These are phyloP conservation scores for Anodontia alba DNA, from an alignment of 2,888 invertebrate genomes.

Conservation along the genomic window DNA sequence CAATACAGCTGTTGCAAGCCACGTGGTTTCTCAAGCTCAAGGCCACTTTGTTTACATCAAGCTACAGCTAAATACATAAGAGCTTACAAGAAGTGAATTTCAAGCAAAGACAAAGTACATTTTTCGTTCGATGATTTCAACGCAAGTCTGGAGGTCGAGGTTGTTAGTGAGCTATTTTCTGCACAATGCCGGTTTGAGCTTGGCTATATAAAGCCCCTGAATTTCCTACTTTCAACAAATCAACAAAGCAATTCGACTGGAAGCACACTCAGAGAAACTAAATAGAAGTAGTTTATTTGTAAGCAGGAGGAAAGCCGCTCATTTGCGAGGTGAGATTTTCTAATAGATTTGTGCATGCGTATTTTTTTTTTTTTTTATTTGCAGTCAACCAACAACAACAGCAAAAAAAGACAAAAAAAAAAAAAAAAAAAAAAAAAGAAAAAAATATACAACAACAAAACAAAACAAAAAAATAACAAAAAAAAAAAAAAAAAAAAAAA, in stretches of 20 bases:
- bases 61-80: not conserved
- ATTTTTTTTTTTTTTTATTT: no score
- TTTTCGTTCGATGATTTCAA: not conserved
- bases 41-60: conserved; percentile 29
- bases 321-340: no score
- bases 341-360: no score
- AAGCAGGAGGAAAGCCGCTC: not conserved
- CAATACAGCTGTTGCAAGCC: conserved; percentile 1
- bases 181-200: not conserved
- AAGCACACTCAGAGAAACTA: not conserved
- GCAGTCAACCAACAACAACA: no score
- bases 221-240: not conserved
- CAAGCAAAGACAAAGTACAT: no score
- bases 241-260: not conserved
- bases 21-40: conserved; percentile 14
- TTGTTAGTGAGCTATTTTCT: not conserved
- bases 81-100: not conserved
- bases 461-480: no score
- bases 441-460: no score
- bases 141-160: not conserved
- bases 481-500: no score
- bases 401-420: no score
- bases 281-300: not conserved
- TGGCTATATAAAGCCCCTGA: not conserved
- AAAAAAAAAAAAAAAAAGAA: no score